Conservation (phyloP, 2,797 vertebrate genomes). For the Xenopus petersii region DNA sequence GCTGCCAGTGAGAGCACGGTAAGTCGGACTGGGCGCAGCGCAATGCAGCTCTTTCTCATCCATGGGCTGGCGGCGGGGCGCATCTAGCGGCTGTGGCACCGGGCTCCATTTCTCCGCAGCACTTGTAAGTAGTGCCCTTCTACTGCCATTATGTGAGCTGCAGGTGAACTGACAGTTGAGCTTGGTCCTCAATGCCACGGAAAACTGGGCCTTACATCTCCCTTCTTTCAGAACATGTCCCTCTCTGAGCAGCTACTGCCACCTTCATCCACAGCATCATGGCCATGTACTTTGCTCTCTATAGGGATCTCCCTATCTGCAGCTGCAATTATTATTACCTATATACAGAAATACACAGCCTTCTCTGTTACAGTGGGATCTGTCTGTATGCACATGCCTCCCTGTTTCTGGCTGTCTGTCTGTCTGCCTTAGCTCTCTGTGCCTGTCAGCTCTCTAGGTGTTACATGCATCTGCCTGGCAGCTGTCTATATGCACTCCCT, state of each 20-base stretch:
- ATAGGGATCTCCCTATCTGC: neutral
- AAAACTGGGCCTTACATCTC: neutral
- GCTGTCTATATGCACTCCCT: too few relatives aligned
- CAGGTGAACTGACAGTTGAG: conserved; percentile 12
- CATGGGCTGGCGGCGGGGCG: conserved; percentile 54
- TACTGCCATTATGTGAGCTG: neutral
- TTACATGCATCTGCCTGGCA: too few relatives aligned
- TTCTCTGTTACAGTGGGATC: too few relatives aligned
- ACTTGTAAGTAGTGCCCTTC: conserved; percentile 64
- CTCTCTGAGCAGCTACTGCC: neutral
- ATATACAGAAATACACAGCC: neutral
- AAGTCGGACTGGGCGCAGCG: conserved; percentile 59
- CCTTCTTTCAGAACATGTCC: neutral
- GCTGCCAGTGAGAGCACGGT: conserved; percentile 65
- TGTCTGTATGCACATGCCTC: too few relatives aligned
- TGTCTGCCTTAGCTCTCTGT: neutral
- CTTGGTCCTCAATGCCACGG: neutral
- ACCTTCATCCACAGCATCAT: neutral
- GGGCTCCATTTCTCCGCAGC: conserved; percentile 66
- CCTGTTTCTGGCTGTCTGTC: too few relatives aligned
- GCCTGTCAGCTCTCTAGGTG: too few relatives aligned
- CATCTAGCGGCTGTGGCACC: conserved; percentile 65
- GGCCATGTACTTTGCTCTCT: neutral
- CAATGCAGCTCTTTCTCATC: conserved; percentile 33
- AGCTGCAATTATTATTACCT: neutral